A percentile compares a stretch with the other conserved stretches of the same genome.
phyloP scores from a whole-genome alignment of 2,888 invertebrate species.

The Eupithecia vulgata region DNA sequence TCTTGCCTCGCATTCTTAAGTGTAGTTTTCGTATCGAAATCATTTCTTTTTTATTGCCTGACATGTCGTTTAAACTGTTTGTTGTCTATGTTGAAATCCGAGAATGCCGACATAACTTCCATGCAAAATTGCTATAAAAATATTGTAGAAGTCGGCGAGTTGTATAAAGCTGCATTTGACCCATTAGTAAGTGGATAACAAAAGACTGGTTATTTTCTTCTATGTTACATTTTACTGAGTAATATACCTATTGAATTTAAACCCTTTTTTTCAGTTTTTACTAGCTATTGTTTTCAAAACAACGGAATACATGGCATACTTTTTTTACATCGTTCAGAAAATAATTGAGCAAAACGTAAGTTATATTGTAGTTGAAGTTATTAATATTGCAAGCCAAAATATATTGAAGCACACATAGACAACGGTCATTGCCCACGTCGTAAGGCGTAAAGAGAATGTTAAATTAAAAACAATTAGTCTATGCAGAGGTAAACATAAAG shows the following conservation, averaged over 20 bases:
- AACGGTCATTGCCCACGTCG: too few relatives aligned
- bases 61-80: background rate
- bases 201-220: background rate
- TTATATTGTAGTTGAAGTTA: background rate
- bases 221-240: background rate
- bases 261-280: background rate
- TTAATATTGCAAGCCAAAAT: too few relatives aligned
- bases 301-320: background rate
- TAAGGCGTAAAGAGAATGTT: too few relatives aligned
- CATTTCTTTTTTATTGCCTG: background rate
- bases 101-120: background rate
- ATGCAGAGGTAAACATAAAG: too few relatives aligned
- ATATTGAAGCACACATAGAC: too few relatives aligned
- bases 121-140: background rate
- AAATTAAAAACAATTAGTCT: too few relatives aligned
- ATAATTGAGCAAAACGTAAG: slow-evolving; percentile 2
- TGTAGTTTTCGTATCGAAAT: background rate
- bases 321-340: background rate
- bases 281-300: background rate
- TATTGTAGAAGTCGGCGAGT: background rate
- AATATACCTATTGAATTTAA: background rate
- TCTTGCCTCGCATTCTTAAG: background rate
- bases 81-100: background rate
- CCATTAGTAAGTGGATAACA: slow-evolving; percentile 5
- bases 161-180: slow-evolving; percentile 3